Evolutionary conservation across 2,113 vertebrate genomes (phyloP).

Genomic region (Tachuris rubrigastra): DNA sequence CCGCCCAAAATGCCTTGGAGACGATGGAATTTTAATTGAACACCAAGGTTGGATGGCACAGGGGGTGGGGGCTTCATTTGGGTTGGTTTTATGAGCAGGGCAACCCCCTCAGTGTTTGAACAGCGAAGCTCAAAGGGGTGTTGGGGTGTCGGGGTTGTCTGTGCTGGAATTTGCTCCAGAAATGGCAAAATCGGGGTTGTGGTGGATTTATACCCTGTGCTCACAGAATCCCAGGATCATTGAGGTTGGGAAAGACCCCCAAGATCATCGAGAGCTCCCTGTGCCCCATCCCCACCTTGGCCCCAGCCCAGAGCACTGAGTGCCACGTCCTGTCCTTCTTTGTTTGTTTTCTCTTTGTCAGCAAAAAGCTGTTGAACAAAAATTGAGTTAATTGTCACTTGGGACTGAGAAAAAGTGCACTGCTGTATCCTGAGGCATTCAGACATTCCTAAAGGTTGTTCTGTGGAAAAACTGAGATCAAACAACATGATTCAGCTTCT

Average conservation of each 20-base stretch:
- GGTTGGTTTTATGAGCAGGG: background rate
- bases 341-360: no score
- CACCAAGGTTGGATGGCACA: background rate
- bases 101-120: background rate
- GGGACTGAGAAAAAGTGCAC: no score
- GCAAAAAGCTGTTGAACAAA: no score
- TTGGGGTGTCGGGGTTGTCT: fast-evolving
- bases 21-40: constrained; percentile 2
- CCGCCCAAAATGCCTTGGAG: background rate
- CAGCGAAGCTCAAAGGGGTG: background rate
- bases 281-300: background rate
- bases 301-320: background rate
- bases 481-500: no score
- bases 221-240: background rate
- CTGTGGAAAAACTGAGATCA: no score
- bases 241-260: background rate
- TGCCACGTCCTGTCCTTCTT: no score
- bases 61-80: background rate
- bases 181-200: background rate
- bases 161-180: background rate
- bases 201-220: background rate
- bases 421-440: no score
- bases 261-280: background rate
- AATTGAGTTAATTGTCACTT: no score
- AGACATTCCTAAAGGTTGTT: no score